These are phyloP conservation scores for Drosophila picticornis DNA, from an alignment of 2,888 invertebrate genomes.

Conservation along the genomic window DNA sequence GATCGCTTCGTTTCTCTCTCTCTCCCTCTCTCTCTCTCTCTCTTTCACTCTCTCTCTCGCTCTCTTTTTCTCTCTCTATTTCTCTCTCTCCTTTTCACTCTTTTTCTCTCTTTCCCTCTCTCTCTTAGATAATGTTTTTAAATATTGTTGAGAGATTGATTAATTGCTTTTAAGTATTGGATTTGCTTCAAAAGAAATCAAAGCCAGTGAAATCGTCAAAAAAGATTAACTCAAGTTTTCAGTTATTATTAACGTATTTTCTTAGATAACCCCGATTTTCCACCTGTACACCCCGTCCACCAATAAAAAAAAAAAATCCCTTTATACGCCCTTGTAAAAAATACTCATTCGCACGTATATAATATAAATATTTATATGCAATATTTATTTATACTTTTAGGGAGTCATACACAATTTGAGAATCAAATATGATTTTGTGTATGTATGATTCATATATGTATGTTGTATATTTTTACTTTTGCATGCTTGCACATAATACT, in stretches of 20 bases:
- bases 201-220: not conserved
- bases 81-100: not conserved
- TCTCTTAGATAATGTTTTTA: not conserved
- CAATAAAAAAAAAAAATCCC: not conserved
- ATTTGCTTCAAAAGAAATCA: not conserved
- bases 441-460: constrained; percentile 7
- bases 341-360: not conserved
- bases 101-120: not conserved
- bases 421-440: not conserved
- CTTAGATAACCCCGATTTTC: not conserved
- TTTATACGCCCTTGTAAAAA: constrained; percentile 10
- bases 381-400: constrained; percentile 18
- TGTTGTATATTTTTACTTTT: constrained; percentile 8
- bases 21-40: not conserved
- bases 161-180: not conserved
- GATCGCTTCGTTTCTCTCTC: not conserved
- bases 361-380: constrained; percentile 15
- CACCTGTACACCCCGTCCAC: not conserved
- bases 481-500: constrained; percentile 11
- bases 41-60: not conserved
- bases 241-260: not conserved
- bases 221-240: not conserved
- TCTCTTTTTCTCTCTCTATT: not conserved
- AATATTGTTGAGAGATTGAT: not conserved
- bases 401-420: constrained; percentile 14